Conservation (phyloP, 2,888 invertebrate species). For the Sarcophaga rosellei region DNA sequence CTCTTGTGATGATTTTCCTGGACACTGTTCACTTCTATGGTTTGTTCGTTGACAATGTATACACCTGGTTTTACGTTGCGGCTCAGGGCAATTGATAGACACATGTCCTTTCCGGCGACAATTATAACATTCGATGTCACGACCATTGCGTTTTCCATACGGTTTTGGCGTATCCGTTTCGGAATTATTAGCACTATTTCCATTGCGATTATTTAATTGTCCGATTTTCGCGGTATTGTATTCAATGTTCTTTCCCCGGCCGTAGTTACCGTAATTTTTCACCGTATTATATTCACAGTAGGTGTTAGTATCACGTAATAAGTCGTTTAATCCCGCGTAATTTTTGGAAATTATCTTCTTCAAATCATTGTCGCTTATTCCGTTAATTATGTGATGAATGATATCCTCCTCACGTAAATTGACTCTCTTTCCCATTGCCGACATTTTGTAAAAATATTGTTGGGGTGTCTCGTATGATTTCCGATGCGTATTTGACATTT, state of each 20-base stretch:
- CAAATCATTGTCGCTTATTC: constrained; percentile 4
- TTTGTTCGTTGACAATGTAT: constrained; percentile 11
- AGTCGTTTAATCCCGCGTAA: constrained; percentile 21
- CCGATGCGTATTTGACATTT: constrained; percentile 26
- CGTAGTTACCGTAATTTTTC: constrained; percentile 4
- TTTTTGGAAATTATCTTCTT: constrained; percentile 43
- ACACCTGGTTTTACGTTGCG: constrained; percentile 14
- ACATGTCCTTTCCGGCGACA: constrained; percentile 27
- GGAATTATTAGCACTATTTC: not conserved
- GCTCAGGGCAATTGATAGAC: constrained; percentile 27
- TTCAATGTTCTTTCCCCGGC: constrained; percentile 8
- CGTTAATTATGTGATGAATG: constrained; percentile 45
- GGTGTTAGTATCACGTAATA: constrained; percentile 31
- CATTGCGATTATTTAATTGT: too few species aligned
- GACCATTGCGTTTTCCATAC: constrained; percentile 7
- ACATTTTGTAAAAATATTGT: constrained; percentile 46
- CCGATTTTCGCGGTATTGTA: too few species aligned
- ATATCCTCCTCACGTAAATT: constrained; percentile 33
- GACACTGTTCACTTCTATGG: constrained; percentile 34
- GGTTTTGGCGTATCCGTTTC: not conserved
- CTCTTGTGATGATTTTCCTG: not conserved
- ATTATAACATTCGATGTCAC: constrained; percentile 34
- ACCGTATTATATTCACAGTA: constrained; percentile 42
- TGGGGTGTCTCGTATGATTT: constrained; percentile 32
- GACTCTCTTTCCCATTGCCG: constrained; percentile 23